A percentile compares a stretch with the other conserved stretches of the same genome.
phyloP scores from a whole-genome alignment of 2,888 invertebrate species.

The Chalcis sispes region DNA sequence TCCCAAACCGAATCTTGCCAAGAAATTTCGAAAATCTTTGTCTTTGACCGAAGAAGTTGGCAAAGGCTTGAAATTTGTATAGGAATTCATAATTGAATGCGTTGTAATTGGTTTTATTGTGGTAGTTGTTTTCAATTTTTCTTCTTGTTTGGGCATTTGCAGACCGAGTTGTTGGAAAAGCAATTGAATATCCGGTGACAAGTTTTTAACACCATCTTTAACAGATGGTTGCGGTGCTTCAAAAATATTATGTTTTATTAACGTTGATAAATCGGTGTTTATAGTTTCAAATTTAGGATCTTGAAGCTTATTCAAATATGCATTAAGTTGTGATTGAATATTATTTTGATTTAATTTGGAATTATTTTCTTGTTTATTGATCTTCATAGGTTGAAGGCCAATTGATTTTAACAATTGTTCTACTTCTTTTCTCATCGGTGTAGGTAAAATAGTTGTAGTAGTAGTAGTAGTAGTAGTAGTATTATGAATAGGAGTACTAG shows the following conservation, averaged over 20 bases:
- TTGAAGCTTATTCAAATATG: conserved; percentile 14
- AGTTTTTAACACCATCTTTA: conserved; percentile 68
- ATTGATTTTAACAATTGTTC: conserved; percentile 75
- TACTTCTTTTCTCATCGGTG: conserved; percentile 71
- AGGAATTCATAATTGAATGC: conserved; percentile 69
- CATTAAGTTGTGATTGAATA: conserved; percentile 37
- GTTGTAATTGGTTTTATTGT: conserved; percentile 58
- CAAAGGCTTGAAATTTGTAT: conserved; percentile 75
- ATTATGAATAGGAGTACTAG: conserved; percentile 51
- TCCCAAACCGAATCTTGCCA: conserved; percentile 75
- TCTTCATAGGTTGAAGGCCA: conserved; percentile 69
- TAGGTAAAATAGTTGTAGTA: conserved; percentile 52
- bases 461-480: conserved; percentile 52
- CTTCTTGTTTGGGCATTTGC: conserved; percentile 60
- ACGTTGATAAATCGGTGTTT: conserved; percentile 59
- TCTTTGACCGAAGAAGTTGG: conserved; percentile 71
- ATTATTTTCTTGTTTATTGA: conserved; percentile 27
- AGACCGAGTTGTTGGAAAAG: conserved; percentile 72
- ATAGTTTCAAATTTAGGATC: conserved; percentile 54
- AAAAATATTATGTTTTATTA: conserved; percentile 66
- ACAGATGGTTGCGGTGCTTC: conserved; percentile 61
- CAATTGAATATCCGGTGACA: conserved; percentile 70
- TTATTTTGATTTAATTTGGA: conserved; percentile 37
- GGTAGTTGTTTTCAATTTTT: conserved; percentile 58
- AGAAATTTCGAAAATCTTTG: conserved; percentile 75